A percentile compares a stretch with the other conserved stretches of the same genome.
phyloP scores from a whole-genome alignment of 2,888 invertebrate genomes.

The Drosophila paramelanica region DNA sequence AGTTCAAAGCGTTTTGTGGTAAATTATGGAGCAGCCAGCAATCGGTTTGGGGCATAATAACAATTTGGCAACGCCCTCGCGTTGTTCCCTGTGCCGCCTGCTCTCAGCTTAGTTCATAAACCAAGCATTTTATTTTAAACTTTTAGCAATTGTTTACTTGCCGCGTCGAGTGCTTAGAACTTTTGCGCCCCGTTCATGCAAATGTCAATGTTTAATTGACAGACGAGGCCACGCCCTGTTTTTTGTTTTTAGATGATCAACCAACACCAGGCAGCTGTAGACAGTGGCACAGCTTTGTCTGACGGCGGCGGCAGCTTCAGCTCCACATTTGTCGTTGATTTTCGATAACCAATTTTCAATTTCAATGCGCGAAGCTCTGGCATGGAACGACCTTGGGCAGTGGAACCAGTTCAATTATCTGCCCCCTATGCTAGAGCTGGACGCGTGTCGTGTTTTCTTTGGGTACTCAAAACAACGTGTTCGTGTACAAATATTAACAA shows the following conservation, averaged over 20 bases:
- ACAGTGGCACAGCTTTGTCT: conserved; percentile 63
- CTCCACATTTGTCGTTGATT: conserved; percentile 57
- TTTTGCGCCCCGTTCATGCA: conserved; percentile 38
- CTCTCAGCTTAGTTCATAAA: conserved; percentile 10
- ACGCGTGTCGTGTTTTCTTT: background rate
- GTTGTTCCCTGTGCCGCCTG: conserved; percentile 6
- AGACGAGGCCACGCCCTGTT: conserved; percentile 42
- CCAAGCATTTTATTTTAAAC: conserved; percentile 31
- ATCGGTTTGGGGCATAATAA: conserved; percentile 25
- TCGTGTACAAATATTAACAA: background rate
- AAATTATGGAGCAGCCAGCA: conserved; percentile 44
- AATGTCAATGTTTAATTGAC: conserved; percentile 64
- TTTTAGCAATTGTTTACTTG: conserved; percentile 19
- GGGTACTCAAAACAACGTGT: background rate
- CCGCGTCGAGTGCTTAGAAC: conserved; percentile 31
- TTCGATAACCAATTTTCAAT: conserved; percentile 57
- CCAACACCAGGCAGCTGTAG: conserved; percentile 8
- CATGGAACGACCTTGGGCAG: conserved; percentile 72
- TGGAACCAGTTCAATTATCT: conserved; percentile 56
- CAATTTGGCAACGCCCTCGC: conserved; percentile 62
- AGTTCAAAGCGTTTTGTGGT: conserved; percentile 60
- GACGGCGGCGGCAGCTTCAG: conserved; percentile 37
- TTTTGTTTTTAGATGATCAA: background rate
- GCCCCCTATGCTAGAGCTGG: conserved; percentile 4
- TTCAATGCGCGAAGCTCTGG: conserved; percentile 52